phyloP scores from a whole-genome alignment of 2,888 invertebrate species.

The Dinocampus coccinellae region DNA sequence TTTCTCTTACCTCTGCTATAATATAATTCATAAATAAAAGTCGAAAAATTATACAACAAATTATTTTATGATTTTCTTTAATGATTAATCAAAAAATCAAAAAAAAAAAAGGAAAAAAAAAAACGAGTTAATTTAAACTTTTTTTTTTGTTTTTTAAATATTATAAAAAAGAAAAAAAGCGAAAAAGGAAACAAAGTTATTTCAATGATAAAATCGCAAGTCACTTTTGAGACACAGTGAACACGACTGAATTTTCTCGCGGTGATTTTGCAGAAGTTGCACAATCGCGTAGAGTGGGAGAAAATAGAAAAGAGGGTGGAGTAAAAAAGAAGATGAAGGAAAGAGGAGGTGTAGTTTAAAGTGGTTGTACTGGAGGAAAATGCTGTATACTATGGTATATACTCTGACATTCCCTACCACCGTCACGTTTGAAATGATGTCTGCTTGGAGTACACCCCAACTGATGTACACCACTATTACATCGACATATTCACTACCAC shows the following conservation, averaged over 20 bases:
- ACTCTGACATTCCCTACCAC: slow-evolving; percentile 14
- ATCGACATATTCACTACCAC: not conserved
- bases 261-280: slow-evolving; percentile 67
- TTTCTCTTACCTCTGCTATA: not conserved
- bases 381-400: slow-evolving; percentile 15
- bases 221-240: slow-evolving; percentile 53
- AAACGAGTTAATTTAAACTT: no score
- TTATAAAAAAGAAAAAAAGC: not conserved
- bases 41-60: no score
- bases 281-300: slow-evolving; percentile 46
- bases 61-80: no score
- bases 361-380: slow-evolving; percentile 2
- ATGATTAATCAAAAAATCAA: no score
- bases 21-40: no score
- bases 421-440: not conserved
- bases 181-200: not conserved
- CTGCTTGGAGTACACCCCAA: not conserved
- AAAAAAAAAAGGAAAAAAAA: no score
- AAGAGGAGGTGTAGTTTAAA: slow-evolving; percentile 27
- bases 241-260: slow-evolving; percentile 59
- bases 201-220: slow-evolving; percentile 22
- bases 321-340: slow-evolving; percentile 34
- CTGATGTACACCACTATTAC: not conserved
- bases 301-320: slow-evolving; percentile 31
- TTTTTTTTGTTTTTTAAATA: no score